Conservation (phyloP, 2,113 vertebrate species). For the Anarrhichthys ocellatus region DNA sequence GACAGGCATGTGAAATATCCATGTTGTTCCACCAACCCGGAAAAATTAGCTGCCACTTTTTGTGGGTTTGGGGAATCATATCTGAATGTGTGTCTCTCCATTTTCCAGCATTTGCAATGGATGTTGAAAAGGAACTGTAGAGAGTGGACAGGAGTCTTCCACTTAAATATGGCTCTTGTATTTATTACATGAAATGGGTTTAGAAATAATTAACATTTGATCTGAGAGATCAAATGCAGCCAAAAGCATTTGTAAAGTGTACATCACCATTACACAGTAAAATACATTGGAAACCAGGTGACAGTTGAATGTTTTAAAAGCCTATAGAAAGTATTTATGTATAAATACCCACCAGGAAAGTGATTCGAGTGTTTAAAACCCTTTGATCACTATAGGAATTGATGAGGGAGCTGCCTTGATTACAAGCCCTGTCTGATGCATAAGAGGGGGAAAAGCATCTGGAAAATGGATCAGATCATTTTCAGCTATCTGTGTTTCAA, state of each 20-base stretch:
- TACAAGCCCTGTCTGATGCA: constrained; percentile 4
- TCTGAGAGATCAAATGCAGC: constrained; percentile 9
- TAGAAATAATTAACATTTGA: constrained; percentile 1
- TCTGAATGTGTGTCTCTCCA: constrained; percentile 55
- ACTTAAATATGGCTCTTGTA: not conserved
- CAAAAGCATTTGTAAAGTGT: constrained; percentile 4
- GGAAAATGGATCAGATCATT: constrained; percentile 58
- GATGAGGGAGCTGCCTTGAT: not conserved
- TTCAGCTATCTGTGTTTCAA: constrained; percentile 58
- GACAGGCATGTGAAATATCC: constrained; percentile 81
- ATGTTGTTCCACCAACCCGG: constrained; percentile 76
- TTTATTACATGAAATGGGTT: not conserved
- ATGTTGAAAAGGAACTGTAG: constrained; percentile 6
- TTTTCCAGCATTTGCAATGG: constrained; percentile 52
- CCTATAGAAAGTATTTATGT: not conserved
- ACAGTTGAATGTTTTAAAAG: not conserved
- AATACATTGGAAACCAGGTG: constrained; percentile 1
- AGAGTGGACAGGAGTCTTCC: not conserved
- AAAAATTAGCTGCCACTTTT: constrained; percentile 73
- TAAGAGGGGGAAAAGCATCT: constrained; percentile 15
- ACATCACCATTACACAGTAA: not conserved
- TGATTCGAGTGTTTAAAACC: not conserved
- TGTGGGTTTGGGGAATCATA: constrained; percentile 61
- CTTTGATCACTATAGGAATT: not conserved
- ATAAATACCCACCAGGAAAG: not conserved